Evolutionary conservation across 92 coral and sea anemone genomes (phyloP).

Genomic region (Heteractis magnifica): DNA sequence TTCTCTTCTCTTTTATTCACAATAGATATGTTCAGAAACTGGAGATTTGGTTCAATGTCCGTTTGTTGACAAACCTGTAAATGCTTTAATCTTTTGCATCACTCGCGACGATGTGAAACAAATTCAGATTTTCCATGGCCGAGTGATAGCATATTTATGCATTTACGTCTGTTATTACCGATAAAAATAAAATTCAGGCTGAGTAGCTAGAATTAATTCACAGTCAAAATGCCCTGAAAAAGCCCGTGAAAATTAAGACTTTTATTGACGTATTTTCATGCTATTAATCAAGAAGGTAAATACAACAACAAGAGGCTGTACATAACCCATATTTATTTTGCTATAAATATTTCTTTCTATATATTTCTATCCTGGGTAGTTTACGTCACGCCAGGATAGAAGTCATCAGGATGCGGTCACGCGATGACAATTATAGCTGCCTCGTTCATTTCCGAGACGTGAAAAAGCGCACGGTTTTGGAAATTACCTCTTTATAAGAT

Average conservation of each 20-base stretch:
- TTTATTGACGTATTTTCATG: neutral
- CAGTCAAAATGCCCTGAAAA: too few species aligned
- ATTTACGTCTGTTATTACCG: neutral
- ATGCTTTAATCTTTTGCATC: neutral
- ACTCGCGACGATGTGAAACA: neutral
- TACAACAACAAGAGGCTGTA: neutral
- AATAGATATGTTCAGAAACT: too few species aligned
- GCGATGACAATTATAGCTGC: neutral
- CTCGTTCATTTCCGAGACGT: neutral
- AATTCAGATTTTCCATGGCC: neutral
- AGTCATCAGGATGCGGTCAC: constrained; percentile 1
- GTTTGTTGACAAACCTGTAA: neutral
- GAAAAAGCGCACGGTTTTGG: neutral
- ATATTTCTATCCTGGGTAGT: neutral
- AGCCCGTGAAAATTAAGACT: neutral
- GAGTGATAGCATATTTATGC: neutral
- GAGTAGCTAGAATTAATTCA: too few species aligned
- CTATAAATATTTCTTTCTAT: neutral
- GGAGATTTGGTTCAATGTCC: neutral
- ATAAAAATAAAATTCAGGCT: neutral
- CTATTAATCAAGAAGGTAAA: neutral
- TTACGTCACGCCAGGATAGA: neutral
- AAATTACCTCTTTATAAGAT: neutral
- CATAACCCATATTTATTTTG: neutral
- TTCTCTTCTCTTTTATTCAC: too few species aligned